Percentiles rank a stretch among this genome's conserved stretches.
These are phyloP conservation scores for Hydrolagus affinis DNA, from an alignment of 2,113 vertebrate species.

Conservation along the genomic window DNA sequence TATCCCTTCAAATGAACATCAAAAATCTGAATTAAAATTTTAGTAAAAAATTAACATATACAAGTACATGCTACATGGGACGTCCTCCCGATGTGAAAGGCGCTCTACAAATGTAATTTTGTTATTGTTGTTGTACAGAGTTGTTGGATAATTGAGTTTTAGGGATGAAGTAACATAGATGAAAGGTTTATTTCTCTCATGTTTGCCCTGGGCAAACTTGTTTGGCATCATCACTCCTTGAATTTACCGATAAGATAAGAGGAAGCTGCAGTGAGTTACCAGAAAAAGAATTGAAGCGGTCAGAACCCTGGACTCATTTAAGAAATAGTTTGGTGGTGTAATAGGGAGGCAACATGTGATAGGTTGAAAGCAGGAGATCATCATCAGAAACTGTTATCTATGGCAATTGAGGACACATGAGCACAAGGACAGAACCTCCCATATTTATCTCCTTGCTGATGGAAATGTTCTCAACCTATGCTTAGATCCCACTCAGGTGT, in stretches of 20 bases:
- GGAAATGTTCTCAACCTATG: background rate
- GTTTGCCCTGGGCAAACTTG: background rate
- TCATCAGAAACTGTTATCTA: too few relatives aligned
- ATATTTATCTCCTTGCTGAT: background rate
- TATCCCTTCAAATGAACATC: constrained; percentile 68
- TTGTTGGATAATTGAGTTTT: background rate
- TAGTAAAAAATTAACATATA: background rate
- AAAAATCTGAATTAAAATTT: background rate
- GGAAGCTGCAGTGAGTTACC: background rate
- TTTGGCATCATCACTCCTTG: too few relatives aligned
- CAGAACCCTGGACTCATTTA: too few relatives aligned
- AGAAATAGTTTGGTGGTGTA: too few relatives aligned
- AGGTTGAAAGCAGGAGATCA: too few relatives aligned
- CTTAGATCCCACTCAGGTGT: too few relatives aligned
- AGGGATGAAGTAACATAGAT: background rate
- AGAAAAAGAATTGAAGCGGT: too few relatives aligned
- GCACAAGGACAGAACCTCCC: too few relatives aligned
- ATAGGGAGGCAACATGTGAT: too few relatives aligned
- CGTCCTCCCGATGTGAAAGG: background rate
- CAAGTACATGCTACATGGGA: background rate
- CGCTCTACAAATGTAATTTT: too few relatives aligned
- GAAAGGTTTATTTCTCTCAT: background rate
- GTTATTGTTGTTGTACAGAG: background rate
- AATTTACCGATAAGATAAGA: too few relatives aligned
- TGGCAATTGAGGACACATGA: too few relatives aligned